phyloP scores from a whole-genome alignment of 2,888 invertebrate species.

The Pseudoips prasinana region DNA sequence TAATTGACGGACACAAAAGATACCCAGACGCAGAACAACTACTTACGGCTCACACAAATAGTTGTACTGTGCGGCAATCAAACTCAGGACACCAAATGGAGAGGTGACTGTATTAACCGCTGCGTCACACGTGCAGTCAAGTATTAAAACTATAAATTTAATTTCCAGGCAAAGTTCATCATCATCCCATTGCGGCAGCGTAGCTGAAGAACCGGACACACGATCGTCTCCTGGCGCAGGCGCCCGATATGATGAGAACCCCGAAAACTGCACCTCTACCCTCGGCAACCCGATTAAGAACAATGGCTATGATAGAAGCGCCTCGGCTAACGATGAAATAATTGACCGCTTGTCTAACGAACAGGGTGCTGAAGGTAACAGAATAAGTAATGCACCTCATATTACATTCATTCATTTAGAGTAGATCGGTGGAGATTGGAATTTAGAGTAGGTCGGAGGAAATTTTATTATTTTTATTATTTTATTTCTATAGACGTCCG shows the following conservation, averaged over 20 bases:
- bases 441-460: no score
- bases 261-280: constrained; percentile 73
- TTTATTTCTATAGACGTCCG: no score
- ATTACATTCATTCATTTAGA: constrained; percentile 1
- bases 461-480: no score
- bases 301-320: constrained; percentile 77
- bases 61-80: no score
- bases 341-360: constrained; percentile 74
- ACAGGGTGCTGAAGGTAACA: constrained; percentile 77
- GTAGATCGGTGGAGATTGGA: not conserved
- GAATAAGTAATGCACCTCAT: not conserved
- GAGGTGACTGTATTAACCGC: no score
- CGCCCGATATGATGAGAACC: constrained; percentile 71
- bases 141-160: no score
- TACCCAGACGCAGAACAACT: no score
- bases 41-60: no score
- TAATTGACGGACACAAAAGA: no score
- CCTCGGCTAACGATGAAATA: constrained; percentile 68
- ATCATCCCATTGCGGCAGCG: constrained; percentile 77
- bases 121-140: no score
- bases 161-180: constrained; percentile 77
- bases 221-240: constrained; percentile 75
- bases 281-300: constrained; percentile 75
- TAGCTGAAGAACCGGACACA: constrained; percentile 75
- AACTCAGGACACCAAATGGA: no score